Conservation (phyloP, 1,140 invertebrate species). For the Andricus grossulariae region DNA sequence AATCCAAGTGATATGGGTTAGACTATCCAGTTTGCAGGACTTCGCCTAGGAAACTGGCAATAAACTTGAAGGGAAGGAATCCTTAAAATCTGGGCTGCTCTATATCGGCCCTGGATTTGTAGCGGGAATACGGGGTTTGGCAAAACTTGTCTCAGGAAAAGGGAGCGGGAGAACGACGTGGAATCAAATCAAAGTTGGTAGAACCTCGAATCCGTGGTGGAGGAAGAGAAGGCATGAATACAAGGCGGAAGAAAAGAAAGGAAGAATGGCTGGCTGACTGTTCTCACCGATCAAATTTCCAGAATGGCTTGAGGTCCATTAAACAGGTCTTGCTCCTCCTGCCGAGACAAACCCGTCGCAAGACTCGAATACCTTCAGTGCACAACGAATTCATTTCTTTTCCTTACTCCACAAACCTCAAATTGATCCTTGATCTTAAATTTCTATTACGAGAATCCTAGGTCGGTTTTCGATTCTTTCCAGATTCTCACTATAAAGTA, state of each 20-base stretch:
- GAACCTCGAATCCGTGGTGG: slow-evolving; percentile 58
- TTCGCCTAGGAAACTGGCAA: slow-evolving; percentile 53
- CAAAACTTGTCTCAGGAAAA: slow-evolving; percentile 51
- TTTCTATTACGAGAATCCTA: background rate
- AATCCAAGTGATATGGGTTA: background rate
- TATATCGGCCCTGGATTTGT: slow-evolving; percentile 55
- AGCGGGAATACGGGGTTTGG: slow-evolving; percentile 44
- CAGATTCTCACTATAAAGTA: too few species aligned
- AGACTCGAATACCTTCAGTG: slow-evolving; percentile 37
- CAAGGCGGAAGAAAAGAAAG: slow-evolving; percentile 47
- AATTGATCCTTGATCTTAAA: slow-evolving; percentile 6
- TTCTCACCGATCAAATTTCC: slow-evolving; percentile 69
- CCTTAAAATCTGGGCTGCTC: slow-evolving; percentile 56
- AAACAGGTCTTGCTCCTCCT: slow-evolving; percentile 58
- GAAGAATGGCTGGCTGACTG: slow-evolving; percentile 55
- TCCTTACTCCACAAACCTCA: background rate
- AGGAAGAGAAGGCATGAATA: slow-evolving; percentile 46
- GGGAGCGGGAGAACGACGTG: slow-evolving; percentile 45
- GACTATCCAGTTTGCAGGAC: slow-evolving; percentile 36
- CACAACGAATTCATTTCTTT: slow-evolving; percentile 1
- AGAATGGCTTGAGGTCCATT: slow-evolving; percentile 66
- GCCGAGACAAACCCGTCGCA: slow-evolving; percentile 39
- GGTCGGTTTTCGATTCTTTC: background rate
- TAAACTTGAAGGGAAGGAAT: slow-evolving; percentile 52
- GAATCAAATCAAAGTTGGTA: slow-evolving; percentile 72